Base-by-base conservation (phyloP, 2,797 vertebrate genomes). In the Sebastes jordani region DNA sequence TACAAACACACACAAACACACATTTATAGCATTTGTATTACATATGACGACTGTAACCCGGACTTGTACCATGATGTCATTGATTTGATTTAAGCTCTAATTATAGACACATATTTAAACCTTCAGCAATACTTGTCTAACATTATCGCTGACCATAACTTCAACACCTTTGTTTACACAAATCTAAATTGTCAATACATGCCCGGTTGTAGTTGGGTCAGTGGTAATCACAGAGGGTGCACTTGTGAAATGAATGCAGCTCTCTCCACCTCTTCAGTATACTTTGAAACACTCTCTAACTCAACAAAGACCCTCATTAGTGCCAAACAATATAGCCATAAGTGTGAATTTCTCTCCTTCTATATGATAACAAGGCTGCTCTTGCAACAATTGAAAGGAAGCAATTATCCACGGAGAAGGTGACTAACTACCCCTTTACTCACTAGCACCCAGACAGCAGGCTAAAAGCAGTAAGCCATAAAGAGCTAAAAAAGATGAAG, bases 341-440 rank as follows among this genome's bases (percentile, higher is more conserved):
- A 76, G 85, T 90, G 76, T 82, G 82, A 80, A 84, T 85, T 82
- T 84, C 62, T 85, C 66, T 80, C 65, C 71, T 60, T 68, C 78
- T 84, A 80, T 83, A 82, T 81, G 85, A 91, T 89, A 83, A 90
- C 69, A 89, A 77, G 79, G 71, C 84, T 80, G 75, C 78, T 87
- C 82, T 16, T 76, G 88, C 71, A 88, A 83, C 78, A 85, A 80
- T 56, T 82, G 82, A 91, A 91, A 79, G 71, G 83, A 91, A 79
- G 87, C 75, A 93, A 93, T 94, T 94, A 93, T 83, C 89, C 81
- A 36, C 59, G 36, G 80, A 90, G 82, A 91, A 87, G 86, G 82
- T 90, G 86, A 91, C 87, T 89, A 89, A 91, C 86, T 86, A 80
- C 67, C 68, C 74, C 61, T 87, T 88, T 87, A 76, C 89, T 89